phyloP scores from a whole-genome alignment of 2,888 invertebrate genomes.

The Alloplasta piceator region DNA sequence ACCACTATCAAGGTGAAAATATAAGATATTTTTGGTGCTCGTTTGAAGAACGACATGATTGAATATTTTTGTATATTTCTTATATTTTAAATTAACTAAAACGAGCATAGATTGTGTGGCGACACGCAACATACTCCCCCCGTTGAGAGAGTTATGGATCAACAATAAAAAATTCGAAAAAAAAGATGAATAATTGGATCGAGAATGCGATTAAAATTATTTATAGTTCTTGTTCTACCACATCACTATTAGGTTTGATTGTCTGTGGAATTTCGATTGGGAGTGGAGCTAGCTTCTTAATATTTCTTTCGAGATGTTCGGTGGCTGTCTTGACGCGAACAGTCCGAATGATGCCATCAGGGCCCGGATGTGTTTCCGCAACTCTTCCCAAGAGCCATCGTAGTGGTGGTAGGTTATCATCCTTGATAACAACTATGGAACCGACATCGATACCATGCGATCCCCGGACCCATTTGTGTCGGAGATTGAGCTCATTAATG shows the following conservation, averaged over 20 bases:
- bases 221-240: no score
- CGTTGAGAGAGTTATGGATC: conserved; percentile 51
- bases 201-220: not conserved
- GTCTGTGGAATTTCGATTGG: conserved; percentile 22
- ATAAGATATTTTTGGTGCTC: no score
- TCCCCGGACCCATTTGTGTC: conserved; percentile 57
- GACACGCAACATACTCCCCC: conserved; percentile 57
- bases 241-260: not conserved
- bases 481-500: conserved; percentile 58
- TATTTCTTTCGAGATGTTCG: conserved; percentile 23
- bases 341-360: conserved; percentile 31
- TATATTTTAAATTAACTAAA: no score
- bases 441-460: conserved; percentile 3
- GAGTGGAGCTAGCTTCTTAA: conserved; percentile 43
- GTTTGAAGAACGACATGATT: no score
- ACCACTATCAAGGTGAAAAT: no score
- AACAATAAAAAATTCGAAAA: no score
- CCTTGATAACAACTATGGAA: conserved; percentile 36
- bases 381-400: conserved; percentile 52
- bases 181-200: no score
- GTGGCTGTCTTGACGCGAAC: conserved; percentile 30
- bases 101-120: no score
- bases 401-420: conserved; percentile 47
- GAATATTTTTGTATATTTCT: no score
- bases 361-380: conserved; percentile 31